Evolutionary conservation across 2,113 vertebrate genomes (phyloP).

Genomic region (Neodon shergylaensis): DNA sequence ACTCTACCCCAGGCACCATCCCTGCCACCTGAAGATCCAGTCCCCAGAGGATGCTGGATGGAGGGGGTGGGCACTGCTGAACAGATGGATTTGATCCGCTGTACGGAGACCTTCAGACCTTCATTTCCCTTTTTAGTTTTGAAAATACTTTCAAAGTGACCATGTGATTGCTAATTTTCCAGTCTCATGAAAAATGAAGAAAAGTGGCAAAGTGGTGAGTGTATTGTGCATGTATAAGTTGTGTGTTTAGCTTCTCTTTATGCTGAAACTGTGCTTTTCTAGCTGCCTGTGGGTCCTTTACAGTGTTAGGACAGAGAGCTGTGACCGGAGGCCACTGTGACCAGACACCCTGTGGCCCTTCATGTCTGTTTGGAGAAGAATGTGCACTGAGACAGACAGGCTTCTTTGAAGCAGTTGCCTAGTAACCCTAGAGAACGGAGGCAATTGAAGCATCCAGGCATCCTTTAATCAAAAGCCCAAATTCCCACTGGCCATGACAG

Average conservation of each 20-base stretch:
- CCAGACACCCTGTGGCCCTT: not conserved
- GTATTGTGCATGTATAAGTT: not conserved
- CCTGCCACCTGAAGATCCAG: not conserved
- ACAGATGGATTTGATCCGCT: not conserved
- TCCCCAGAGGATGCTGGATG: not conserved
- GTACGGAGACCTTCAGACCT: not conserved
- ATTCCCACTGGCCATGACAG: not conserved
- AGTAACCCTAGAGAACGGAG: not conserved
- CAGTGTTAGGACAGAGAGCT: not conserved
- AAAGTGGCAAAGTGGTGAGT: not conserved
- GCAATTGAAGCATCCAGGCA: not conserved
- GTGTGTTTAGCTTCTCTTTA: conserved; percentile 2
- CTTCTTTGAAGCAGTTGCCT: conserved; percentile 25
- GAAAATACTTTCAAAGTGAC: conserved; percentile 25
- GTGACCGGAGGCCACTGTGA: not conserved
- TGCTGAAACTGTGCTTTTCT: not conserved
- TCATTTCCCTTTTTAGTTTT: not conserved
- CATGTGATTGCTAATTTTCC: not conserved
- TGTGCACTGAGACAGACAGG: not conserved
- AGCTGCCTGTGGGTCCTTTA: not conserved
- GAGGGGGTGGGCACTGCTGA: not conserved
- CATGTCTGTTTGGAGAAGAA: not conserved
- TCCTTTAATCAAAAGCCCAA: not conserved
- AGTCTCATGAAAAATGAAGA: not conserved
- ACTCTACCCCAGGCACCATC: rapidly evolving